Conservation (phyloP, 2,888 invertebrate genomes). For the Synanthedon andrenaeformis region DNA sequence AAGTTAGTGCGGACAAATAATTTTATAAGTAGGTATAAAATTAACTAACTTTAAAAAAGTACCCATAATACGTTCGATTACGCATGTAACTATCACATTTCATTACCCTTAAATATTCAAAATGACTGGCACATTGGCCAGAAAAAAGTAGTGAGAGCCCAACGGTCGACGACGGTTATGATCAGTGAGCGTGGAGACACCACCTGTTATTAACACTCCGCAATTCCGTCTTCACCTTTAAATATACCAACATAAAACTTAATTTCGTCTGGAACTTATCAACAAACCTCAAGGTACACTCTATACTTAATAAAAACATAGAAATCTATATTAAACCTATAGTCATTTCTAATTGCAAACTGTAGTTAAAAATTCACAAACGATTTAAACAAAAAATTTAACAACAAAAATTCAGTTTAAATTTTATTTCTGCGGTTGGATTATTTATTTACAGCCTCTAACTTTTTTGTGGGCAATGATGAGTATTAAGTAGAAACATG, state of each 20-base stretch:
- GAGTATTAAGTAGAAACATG: too few species aligned
- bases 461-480: too few species aligned
- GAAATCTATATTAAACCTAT: slow-evolving; percentile 1
- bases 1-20: too few species aligned
- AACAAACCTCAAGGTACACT: neutral
- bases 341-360: neutral
- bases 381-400: too few species aligned
- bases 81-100: neutral
- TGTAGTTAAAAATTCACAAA: neutral
- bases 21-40: too few species aligned
- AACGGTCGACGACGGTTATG: slow-evolving; percentile 54
- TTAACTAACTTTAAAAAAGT: too few species aligned
- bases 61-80: too few species aligned
- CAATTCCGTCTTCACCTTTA: neutral
- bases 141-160: slow-evolving; percentile 12
- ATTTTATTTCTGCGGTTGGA: too few species aligned
- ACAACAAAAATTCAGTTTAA: too few species aligned
- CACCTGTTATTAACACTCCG: slow-evolving; percentile 35
- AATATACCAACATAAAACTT: neutral
- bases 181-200: slow-evolving; percentile 47
- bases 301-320: slow-evolving; percentile 1
- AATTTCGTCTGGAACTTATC: neutral
- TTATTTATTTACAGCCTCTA: too few species aligned
- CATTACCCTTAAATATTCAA: neutral
- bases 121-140: neutral